Conservation (phyloP, 2,113 vertebrate species). For the Phrynocephalus versicolor region DNA sequence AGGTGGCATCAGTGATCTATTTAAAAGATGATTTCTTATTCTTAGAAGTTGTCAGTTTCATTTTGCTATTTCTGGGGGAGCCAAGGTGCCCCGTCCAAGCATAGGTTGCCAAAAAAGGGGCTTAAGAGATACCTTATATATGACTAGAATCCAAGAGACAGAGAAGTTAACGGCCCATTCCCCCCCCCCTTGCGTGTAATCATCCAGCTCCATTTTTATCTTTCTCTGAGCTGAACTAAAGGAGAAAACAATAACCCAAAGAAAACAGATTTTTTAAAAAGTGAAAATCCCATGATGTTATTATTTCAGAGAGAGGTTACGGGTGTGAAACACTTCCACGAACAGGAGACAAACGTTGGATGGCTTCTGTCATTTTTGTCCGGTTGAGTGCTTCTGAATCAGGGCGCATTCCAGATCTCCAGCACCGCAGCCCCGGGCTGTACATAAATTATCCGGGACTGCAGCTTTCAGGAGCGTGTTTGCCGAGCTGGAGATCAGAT, state of each 20-base stretch:
- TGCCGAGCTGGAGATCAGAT: conserved; percentile 31
- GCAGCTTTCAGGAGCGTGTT: conserved; percentile 17
- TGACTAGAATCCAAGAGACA: no score
- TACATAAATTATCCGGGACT: conserved; percentile 42
- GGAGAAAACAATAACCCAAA: neutral
- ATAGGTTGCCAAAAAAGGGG: no score
- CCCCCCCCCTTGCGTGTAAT: neutral
- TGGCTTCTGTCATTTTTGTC: conserved; percentile 28
- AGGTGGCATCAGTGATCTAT: no score
- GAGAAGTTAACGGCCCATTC: neutral
- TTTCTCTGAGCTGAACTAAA: conserved; percentile 1
- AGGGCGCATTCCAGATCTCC: conserved; percentile 23
- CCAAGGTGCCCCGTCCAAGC: no score
- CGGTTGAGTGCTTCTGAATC: conserved; percentile 23
- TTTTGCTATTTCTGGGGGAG: no score
- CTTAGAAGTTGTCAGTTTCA: no score
- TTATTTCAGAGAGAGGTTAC: conserved; percentile 42
- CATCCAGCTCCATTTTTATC: neutral
- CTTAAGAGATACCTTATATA: no score
- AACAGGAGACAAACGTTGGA: conserved; percentile 44
- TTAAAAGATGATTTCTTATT: no score
- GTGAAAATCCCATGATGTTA: neutral
- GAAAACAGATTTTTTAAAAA: neutral
- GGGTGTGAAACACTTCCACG: conserved; percentile 43
- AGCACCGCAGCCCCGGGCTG: neutral